phyloP scores from a whole-genome alignment of 1,140 invertebrate species.

The Chironomus tepperi region DNA sequence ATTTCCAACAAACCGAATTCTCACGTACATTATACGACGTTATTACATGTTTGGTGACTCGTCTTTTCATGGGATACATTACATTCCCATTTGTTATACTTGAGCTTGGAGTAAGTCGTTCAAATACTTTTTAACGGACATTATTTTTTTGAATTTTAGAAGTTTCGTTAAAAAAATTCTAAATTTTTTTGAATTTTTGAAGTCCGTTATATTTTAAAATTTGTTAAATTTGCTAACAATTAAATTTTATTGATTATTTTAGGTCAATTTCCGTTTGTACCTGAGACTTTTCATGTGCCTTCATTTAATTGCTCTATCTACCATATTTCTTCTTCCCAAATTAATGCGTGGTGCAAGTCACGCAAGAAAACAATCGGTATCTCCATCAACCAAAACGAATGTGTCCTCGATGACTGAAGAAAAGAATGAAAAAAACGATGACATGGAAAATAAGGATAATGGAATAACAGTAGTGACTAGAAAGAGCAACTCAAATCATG shows the following conservation, averaged over 20 bases:
- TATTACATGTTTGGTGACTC: constrained; percentile 66
- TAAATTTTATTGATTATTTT: constrained; percentile 27
- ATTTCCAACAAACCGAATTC: constrained; percentile 42
- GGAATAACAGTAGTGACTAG: not conserved
- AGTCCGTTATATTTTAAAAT: no score
- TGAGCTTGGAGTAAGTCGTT: constrained; percentile 53
- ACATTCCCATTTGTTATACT: constrained; percentile 85
- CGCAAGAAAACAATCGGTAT: constrained; percentile 29
- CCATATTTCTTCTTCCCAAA: constrained; percentile 45
- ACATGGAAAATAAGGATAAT: constrained; percentile 17
- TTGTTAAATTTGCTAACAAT: no score
- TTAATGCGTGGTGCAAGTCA: constrained; percentile 32
- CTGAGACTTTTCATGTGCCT: constrained; percentile 55
- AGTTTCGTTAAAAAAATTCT: no score
- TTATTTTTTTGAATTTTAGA: no score
- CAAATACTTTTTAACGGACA: not conserved
- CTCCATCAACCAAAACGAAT: constrained; percentile 10
- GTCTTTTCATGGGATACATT: constrained; percentile 73
- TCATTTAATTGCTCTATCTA: constrained; percentile 47
- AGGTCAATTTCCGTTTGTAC: constrained; percentile 53
- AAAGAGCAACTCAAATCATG: not conserved
- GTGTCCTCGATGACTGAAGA: constrained; percentile 28
- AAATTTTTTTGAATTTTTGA: no score
- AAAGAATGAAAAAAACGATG: constrained; percentile 29
- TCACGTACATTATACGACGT: constrained; percentile 62